A percentile compares a stretch with the other conserved stretches of the same genome.
Conservation (phyloP, 1,140 invertebrate species). For the Lepidurus packardi region DNA sequence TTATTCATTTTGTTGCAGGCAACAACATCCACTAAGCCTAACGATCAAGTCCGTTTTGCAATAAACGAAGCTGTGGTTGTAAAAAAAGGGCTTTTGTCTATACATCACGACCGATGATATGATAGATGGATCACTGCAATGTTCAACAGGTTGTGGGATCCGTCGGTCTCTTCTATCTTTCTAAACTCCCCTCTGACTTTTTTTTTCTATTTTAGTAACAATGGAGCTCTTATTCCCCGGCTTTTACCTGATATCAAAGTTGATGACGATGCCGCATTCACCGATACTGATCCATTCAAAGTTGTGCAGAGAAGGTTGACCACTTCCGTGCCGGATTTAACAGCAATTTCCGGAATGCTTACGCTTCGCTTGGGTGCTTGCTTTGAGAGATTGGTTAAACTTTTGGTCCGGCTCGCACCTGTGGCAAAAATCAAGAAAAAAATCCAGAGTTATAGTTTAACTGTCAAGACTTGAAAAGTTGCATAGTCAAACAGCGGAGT, state of each 20-base stretch:
- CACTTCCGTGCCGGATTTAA: constrained; percentile 9
- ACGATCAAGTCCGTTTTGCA: too few relatives aligned
- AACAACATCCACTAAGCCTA: too few relatives aligned
- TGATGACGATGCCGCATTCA: not conserved
- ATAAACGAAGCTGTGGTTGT: not conserved
- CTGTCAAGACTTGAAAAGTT: not conserved
- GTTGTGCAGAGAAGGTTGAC: not conserved
- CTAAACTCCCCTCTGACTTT: not conserved
- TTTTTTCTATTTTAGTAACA: not conserved
- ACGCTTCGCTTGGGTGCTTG: constrained; percentile 7
- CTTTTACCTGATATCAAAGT: not conserved
- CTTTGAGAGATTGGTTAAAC: not conserved
- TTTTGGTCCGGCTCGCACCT: not conserved
- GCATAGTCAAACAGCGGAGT: too few relatives aligned
- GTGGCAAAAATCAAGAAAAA: not conserved
- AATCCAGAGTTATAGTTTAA: not conserved
- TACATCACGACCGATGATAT: not conserved
- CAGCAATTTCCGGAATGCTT: not conserved
- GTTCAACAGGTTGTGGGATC: not conserved
- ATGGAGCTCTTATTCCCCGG: not conserved
- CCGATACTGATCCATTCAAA: not conserved
- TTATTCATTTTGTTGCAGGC: too few relatives aligned
- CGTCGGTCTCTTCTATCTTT: constrained; percentile 3
- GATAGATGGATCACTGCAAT: not conserved
- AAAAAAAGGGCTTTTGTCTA: not conserved